Percentiles rank a stretch among this genome's conserved stretches.
Conservation (phyloP, 2,888 invertebrate species). For the Tipula lateralis region DNA sequence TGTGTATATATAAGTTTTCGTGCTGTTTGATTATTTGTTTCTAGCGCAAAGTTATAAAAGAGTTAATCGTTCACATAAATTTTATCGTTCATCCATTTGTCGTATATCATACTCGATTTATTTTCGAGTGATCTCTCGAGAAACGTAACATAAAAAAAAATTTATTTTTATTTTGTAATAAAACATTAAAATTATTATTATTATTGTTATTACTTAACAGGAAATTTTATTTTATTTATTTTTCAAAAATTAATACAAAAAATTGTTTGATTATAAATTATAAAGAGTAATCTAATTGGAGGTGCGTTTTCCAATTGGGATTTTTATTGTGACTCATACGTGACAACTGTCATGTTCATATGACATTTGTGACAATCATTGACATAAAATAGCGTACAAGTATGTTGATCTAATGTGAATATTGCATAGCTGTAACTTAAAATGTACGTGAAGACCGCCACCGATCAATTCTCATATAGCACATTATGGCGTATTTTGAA, state of each 20-base stretch:
- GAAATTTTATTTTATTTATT: conserved; percentile 11
- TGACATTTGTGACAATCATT: no score
- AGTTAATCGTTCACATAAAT: conserved; percentile 11
- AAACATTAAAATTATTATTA: not conserved
- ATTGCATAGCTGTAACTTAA: no score
- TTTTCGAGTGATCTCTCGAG: not conserved
- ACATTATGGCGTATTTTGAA: no score
- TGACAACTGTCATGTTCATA: no score
- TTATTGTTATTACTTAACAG: conserved; percentile 5
- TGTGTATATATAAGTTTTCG: not conserved
- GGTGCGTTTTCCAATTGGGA: no score
- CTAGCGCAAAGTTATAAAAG: conserved; percentile 11
- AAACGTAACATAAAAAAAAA: not conserved
- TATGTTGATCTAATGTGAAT: no score
- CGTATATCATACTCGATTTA: conserved; percentile 15
- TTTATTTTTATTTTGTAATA: not conserved
- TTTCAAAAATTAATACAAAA: not conserved
- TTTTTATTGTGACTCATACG: no score
- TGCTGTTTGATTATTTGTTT: not conserved
- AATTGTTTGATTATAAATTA: not conserved
- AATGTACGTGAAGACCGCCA: no score
- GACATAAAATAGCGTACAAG: no score
- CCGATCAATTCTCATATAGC: no score
- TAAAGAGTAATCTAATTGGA: no score
- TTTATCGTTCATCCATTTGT: conserved; percentile 24